Base-by-base conservation (phyloP, 92 coral and sea anemone species). In the Diadumene lineata region DNA sequence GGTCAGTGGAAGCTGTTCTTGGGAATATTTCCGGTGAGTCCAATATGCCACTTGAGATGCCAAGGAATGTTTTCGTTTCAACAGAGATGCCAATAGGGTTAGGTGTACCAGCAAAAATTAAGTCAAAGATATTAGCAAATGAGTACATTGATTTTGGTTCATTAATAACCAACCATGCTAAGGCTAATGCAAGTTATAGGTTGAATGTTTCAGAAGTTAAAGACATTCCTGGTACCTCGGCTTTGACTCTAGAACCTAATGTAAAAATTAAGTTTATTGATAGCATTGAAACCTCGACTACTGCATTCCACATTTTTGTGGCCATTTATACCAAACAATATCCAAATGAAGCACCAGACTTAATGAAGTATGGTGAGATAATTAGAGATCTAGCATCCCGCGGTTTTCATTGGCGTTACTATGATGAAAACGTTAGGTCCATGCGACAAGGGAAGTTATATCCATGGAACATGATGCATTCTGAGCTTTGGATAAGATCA, bases 401-500 rank as follows among this genome's bases (percentile, higher is more conserved):
- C 76, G 78, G 76, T 16, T 64, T 0, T 50, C 55, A 79, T 60
- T 79, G 83, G 83, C 57, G 60, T 28, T 69, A 68, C 26, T 79
- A 79, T 56, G 83, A 79, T 43, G 77, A 79, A 32, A 79, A 79
- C 29, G 27, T 70, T 24, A 64, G 62, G 1, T 79, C 15, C 53
- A 25, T 77, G 60, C 33, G 82, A 10, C 82, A 77, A 33, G 7
- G 76, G 1, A 27, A 21, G 0, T 1, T 64, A 15, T 64, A 34
- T 27, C 81, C 81, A 17, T 76, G 81, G 81, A 66, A 78, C 15
- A 10, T 25, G 0, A 31, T 79, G 25, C 83, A 79, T 69, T 79
- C 77, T 69, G 83, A 79, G 57, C 60, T 79, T 15, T 79, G 83
- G 83, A 33, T 79, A 33, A 76, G 69, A 68, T 57, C 83, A 7